Evolutionary conservation across 2,797 vertebrate genomes (phyloP).

Genomic region (Cirrhinus mrigala): DNA sequence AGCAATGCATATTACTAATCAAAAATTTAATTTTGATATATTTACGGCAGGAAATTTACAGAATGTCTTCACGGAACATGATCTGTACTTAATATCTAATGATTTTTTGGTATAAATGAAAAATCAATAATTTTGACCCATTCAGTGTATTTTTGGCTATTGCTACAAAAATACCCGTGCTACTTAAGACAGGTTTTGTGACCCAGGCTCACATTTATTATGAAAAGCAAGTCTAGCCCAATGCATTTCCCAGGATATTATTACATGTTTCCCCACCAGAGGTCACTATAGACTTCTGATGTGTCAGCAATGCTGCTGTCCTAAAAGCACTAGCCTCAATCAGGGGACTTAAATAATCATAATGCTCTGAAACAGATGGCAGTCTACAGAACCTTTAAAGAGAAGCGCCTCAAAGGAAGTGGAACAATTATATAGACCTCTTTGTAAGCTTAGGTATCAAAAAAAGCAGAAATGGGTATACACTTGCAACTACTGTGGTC

Average conservation of each 20-base stretch:
- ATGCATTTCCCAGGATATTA: neutral
- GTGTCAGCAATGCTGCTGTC: neutral
- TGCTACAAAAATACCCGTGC: no score
- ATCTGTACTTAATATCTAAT: no score
- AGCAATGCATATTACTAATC: no score
- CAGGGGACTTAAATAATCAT: constrained; percentile 47
- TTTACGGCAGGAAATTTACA: no score
- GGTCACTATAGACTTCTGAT: constrained; percentile 41
- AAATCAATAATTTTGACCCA: no score
- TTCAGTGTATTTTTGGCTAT: no score
- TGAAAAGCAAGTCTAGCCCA: no score
- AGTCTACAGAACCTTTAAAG: constrained; percentile 24
- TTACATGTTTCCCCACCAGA: constrained; percentile 46
- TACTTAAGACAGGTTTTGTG: no score
- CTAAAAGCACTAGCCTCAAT: constrained; percentile 40
- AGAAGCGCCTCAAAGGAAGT: neutral
- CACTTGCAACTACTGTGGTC: neutral
- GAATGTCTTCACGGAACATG: no score
- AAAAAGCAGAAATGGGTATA: constrained; percentile 15
- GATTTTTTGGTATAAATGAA: no score
- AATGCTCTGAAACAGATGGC: constrained; percentile 45
- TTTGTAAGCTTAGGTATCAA: constrained; percentile 31
- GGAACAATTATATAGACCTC: neutral
- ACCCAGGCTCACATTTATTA: no score
- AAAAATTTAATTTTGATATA: no score